Conservation (phyloP, 2,113 vertebrate species). For the Oncorhynchus masou region DNA sequence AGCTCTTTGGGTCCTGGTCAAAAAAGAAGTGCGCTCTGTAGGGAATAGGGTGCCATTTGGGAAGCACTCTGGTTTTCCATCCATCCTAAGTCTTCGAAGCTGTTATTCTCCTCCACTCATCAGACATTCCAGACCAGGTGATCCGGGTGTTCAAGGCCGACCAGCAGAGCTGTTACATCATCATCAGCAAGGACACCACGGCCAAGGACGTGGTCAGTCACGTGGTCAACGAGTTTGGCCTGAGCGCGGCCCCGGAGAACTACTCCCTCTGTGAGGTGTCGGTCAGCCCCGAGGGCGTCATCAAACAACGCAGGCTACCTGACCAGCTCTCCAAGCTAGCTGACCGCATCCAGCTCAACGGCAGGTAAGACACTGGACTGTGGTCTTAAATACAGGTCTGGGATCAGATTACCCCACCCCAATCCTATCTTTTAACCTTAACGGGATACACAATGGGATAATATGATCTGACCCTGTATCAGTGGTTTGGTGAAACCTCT, state of each 20-base stretch:
- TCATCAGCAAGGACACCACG: conserved; percentile 96
- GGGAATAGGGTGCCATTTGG: too few species aligned
- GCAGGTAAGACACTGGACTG: conserved; percentile 75
- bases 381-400: background rate
- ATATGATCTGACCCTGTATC: too few species aligned
- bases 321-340: conserved; percentile 95
- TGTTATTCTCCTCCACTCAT: background rate
- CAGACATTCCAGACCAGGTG: conserved; percentile 96
- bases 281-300: conserved; percentile 91
- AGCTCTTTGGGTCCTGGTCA: too few species aligned
- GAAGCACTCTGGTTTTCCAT: too few species aligned
- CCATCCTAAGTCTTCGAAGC: too few species aligned
- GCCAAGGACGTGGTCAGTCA: conserved; percentile 94
- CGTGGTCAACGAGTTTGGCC: conserved; percentile 86
- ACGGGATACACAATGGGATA: too few species aligned
- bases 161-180: conserved; percentile 97
- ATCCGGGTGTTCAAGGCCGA: conserved; percentile 95
- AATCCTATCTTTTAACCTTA: background rate
- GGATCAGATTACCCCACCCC: background rate
- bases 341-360: conserved; percentile 95
- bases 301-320: conserved; percentile 90
- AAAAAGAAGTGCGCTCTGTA: too few species aligned
- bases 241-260: conserved; percentile 80
- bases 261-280: conserved; percentile 96
- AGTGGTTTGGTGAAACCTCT: background rate